phyloP scores from a whole-genome alignment of 2,797 vertebrate genomes.

The Notoglanidium macrostoma region DNA sequence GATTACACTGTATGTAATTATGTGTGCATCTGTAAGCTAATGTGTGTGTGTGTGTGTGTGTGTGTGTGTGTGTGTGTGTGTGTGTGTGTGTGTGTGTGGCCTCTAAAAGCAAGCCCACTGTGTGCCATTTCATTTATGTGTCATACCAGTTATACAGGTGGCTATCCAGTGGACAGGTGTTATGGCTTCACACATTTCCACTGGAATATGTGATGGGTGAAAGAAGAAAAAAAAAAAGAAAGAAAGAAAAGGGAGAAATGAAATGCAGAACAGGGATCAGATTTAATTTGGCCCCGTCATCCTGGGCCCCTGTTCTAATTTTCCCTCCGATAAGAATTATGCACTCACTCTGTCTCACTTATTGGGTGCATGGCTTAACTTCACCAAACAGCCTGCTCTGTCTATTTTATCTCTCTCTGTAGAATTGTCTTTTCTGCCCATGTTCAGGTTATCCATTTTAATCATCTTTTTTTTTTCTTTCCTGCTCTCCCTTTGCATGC shows the following conservation, averaged over 20 bases:
- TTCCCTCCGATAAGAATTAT: slow-evolving; percentile 12
- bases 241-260: not conserved
- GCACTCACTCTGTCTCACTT: slow-evolving; percentile 28
- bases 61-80: slow-evolving; percentile 44
- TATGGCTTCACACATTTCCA: slow-evolving; percentile 25
- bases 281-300: slow-evolving; percentile 18
- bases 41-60: slow-evolving; percentile 50
- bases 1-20: slow-evolving; percentile 61
- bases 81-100: slow-evolving; percentile 31
- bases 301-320: slow-evolving; percentile 1
- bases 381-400: slow-evolving; percentile 21
- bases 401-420: slow-evolving; percentile 31
- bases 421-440: slow-evolving; percentile 7
- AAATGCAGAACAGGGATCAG: not conserved
- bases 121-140: slow-evolving; percentile 38
- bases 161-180: slow-evolving; percentile 10
- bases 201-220: slow-evolving; percentile 9
- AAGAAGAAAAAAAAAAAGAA: not conserved
- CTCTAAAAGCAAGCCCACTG: slow-evolving; percentile 40
- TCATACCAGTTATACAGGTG: slow-evolving; percentile 33
- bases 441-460: slow-evolving; percentile 35
- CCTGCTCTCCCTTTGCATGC: slow-evolving; percentile 24
- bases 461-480: not conserved
- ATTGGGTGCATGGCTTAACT: slow-evolving; percentile 34
- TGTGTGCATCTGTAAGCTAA: slow-evolving; percentile 64